Evolutionary conservation across 2,797 vertebrate genomes (phyloP).

Genomic region (Acanthurus tractus): DNA sequence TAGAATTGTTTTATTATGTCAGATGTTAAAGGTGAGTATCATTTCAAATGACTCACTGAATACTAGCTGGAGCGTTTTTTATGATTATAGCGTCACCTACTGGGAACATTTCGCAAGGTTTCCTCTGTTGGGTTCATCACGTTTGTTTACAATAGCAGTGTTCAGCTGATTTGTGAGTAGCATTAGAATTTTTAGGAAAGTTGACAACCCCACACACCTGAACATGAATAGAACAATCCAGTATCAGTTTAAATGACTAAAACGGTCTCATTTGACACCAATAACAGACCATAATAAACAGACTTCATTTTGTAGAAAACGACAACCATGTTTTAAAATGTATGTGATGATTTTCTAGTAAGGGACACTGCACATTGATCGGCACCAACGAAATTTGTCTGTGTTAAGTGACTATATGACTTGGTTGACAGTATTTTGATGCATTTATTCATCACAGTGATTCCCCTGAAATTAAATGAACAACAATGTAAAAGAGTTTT

Average conservation of each 20-base stretch:
- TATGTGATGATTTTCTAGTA: neutral
- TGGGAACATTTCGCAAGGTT: neutral
- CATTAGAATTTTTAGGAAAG: neutral
- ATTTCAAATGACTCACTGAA: neutral
- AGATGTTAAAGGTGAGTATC: neutral
- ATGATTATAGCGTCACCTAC: slow-evolving; percentile 32
- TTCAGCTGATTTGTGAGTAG: neutral
- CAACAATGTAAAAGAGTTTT: too few species aligned
- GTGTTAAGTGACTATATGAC: neutral
- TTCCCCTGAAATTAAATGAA: too few species aligned
- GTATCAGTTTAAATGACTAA: neutral
- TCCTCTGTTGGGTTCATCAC: neutral
- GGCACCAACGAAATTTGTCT: neutral
- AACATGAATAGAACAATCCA: neutral
- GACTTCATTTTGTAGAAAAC: neutral
- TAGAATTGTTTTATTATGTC: neutral
- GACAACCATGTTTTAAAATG: neutral
- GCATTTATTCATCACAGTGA: too few species aligned
- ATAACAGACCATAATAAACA: too few species aligned
- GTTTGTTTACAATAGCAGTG: slow-evolving; percentile 23
- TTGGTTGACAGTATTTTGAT: too few species aligned
- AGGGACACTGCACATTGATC: neutral
- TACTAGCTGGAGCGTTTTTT: neutral
- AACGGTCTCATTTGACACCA: neutral
- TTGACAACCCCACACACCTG: neutral